Conservation (phyloP, 2,113 vertebrate genomes). For the Pristiophorus japonicus region DNA sequence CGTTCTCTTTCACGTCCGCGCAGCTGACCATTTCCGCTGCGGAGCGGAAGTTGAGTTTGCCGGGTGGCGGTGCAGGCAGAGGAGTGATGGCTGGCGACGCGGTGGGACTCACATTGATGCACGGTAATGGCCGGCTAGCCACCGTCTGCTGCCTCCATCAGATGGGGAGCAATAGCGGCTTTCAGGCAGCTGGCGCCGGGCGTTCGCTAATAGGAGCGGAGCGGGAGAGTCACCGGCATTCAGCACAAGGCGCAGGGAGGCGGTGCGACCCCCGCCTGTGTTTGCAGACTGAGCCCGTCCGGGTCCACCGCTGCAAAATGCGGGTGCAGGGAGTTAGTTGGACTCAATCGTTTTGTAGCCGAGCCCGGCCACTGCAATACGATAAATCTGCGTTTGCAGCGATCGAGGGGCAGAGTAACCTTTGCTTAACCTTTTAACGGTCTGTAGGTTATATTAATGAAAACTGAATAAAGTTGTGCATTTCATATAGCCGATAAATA, state of each 20-base stretch:
- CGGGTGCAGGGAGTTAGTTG: background rate
- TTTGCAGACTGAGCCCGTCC: background rate
- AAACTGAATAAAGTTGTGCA: background rate
- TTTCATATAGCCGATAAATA: background rate
- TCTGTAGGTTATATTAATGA: background rate
- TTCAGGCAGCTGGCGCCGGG: background rate
- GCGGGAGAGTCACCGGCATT: too few relatives aligned
- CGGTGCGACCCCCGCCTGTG: background rate
- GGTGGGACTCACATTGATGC: conserved; percentile 44
- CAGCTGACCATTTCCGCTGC: background rate
- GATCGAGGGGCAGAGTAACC: background rate
- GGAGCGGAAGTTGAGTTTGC: accelerated
- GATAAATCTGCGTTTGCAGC: background rate
- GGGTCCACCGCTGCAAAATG: background rate
- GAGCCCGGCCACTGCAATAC: too few relatives aligned
- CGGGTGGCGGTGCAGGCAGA: background rate
- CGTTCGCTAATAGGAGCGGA: too few relatives aligned
- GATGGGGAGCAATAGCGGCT: background rate
- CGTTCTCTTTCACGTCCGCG: background rate
- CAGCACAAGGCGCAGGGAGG: background rate
- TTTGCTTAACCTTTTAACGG: background rate
- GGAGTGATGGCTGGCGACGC: background rate
- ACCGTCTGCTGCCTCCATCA: conserved; percentile 49
- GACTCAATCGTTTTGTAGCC: background rate
- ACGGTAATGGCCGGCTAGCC: conserved; percentile 41